These are phyloP conservation scores for Lethocerus indicus DNA, from an alignment of 1,140 invertebrate species.

Conservation along the genomic window DNA sequence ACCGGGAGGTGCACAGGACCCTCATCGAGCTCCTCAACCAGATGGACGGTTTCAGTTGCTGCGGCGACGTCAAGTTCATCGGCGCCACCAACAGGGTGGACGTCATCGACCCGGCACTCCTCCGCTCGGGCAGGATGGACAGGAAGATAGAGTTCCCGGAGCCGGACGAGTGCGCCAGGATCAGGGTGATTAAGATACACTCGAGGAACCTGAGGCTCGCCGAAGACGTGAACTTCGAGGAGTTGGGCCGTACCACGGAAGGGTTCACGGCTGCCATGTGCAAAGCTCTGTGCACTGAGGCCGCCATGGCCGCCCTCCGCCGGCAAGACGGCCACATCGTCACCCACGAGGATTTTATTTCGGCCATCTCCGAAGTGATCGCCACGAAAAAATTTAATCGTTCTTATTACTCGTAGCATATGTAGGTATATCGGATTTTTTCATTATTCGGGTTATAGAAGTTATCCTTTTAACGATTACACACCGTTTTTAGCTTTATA, in stretches of 20 bases:
- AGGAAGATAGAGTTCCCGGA: constrained; percentile 57
- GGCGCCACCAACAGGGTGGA: constrained; percentile 42
- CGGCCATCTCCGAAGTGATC: constrained; percentile 32
- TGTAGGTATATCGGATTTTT: too few species aligned
- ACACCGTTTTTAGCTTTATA: too few species aligned
- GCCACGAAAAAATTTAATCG: constrained; percentile 6
- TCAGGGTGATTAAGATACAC: constrained; percentile 57
- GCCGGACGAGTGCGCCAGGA: constrained; percentile 55
- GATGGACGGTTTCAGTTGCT: constrained; percentile 21
- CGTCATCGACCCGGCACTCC: constrained; percentile 35
- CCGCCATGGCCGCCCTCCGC: constrained; percentile 57
- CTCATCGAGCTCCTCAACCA: constrained; percentile 20
- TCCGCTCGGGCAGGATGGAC: constrained; percentile 37
- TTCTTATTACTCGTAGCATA: constrained; percentile 4
- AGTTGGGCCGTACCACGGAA: constrained; percentile 51
- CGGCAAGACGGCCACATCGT: constrained; percentile 41
- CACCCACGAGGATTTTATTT: constrained; percentile 63
- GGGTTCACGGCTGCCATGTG: constrained; percentile 64
- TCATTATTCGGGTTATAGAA: too few species aligned
- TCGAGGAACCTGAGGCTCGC: constrained; percentile 58
- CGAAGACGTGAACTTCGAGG: constrained; percentile 52
- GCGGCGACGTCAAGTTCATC: constrained; percentile 29
- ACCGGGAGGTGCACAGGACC: constrained; percentile 15
- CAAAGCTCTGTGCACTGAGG: constrained; percentile 59
- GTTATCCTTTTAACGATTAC: too few species aligned